Percentiles rank a stretch among this genome's conserved stretches.
Evolutionary conservation across 2,797 vertebrate genomes (phyloP).

Genomic region (Spinus olivaceus): DNA sequence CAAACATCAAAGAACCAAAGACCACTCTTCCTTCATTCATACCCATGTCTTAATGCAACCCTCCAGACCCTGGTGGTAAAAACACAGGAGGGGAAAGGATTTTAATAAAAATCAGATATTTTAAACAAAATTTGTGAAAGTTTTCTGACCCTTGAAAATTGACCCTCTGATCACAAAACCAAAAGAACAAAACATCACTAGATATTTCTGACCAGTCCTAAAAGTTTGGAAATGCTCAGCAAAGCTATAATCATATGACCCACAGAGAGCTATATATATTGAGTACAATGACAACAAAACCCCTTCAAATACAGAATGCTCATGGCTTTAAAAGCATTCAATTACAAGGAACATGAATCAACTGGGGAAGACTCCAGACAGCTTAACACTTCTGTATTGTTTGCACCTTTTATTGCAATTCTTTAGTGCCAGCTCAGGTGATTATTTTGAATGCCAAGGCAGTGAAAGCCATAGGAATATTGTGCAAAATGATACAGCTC

Average conservation of each 20-base stretch:
- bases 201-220: not conserved
- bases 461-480: not conserved
- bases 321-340: constrained; percentile 23
- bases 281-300: not conserved
- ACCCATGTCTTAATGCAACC: not conserved
- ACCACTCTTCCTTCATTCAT: not conserved
- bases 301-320: not conserved
- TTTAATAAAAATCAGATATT: not conserved
- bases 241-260: not conserved
- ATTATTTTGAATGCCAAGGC: not conserved
- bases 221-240: not conserved
- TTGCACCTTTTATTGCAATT: constrained; percentile 24
- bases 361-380: not conserved
- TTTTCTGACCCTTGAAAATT: not conserved
- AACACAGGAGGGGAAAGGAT: fast-evolving
- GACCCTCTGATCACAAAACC: not conserved
- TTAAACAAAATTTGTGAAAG: not conserved
- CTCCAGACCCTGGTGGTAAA: not conserved
- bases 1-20: not conserved
- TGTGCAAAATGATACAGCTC: not conserved
- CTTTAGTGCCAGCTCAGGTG: not conserved
- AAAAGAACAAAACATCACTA: not conserved
- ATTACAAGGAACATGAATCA: constrained; percentile 32
- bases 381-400: constrained; percentile 31
- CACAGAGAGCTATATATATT: not conserved